phyloP scores from a whole-genome alignment of 2,797 vertebrate genomes.

The Danionella dracula region DNA sequence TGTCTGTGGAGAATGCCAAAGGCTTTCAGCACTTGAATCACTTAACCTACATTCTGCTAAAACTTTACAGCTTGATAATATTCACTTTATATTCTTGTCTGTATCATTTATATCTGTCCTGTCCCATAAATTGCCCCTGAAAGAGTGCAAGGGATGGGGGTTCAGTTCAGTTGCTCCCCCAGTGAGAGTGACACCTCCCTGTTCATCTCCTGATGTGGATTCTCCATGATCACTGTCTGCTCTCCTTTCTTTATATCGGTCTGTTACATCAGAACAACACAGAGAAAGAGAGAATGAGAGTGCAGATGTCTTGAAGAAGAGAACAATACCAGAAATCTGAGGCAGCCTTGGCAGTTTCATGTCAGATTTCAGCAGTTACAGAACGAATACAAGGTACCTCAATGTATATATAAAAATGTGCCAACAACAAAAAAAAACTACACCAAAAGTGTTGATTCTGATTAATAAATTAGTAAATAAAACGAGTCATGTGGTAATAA shows the following conservation, averaged over 20 bases:
- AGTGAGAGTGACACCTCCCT: constrained; percentile 53
- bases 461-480: too few species aligned
- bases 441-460: too few species aligned
- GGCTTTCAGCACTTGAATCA: background rate
- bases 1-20: background rate
- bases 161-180: constrained; percentile 40
- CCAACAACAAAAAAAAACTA: too few species aligned
- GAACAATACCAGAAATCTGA: background rate
- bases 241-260: background rate
- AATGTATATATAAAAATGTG: too few species aligned
- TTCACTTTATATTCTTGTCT: background rate
- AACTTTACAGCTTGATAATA: background rate
- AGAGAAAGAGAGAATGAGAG: background rate
- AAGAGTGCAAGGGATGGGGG: constrained; percentile 10
- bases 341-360: background rate
- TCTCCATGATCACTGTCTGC: constrained; percentile 9
- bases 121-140: constrained; percentile 43
- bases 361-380: background rate
- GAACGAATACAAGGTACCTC: background rate
- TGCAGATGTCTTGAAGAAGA: background rate
- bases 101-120: background rate
- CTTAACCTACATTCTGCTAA: background rate
- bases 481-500: too few species aligned
- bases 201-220: constrained; percentile 27
- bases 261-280: background rate